Conservation (phyloP, 2,888 invertebrate genomes). For the Oscheius onirici region DNA sequence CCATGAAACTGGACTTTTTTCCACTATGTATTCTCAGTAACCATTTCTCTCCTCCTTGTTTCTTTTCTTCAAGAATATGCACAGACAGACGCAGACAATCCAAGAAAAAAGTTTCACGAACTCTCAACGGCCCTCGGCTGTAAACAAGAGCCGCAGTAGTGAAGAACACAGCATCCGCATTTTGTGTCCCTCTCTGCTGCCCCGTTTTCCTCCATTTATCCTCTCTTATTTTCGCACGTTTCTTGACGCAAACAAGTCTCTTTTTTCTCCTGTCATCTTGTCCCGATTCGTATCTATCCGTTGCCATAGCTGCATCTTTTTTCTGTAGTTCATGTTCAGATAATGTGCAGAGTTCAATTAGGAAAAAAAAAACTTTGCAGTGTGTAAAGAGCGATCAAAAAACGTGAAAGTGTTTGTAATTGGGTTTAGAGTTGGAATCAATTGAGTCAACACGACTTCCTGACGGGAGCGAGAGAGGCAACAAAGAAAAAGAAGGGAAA, state of each 20-base stretch:
- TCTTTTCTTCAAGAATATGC: no score
- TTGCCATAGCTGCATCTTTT: background rate
- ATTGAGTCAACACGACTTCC: constrained; percentile 24
- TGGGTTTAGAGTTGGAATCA: constrained; percentile 19
- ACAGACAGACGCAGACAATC: no score
- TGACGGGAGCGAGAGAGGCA: background rate
- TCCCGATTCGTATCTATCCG: background rate
- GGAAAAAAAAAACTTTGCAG: background rate
- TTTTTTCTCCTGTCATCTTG: background rate
- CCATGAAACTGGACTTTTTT: no score
- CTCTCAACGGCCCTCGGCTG: background rate
- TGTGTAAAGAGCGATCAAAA: background rate
- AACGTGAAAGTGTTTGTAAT: background rate
- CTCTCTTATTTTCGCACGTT: background rate
- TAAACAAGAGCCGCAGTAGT: background rate
- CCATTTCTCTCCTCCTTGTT: no score
- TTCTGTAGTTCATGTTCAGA: background rate
- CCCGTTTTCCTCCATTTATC: background rate
- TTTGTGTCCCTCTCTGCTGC: background rate
- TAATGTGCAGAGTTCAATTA: background rate
- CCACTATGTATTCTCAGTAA: no score
- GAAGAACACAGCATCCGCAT: background rate
- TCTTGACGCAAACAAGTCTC: constrained; percentile 2
- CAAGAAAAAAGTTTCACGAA: no score
- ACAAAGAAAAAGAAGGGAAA: no score